phyloP scores from a whole-genome alignment of 1,140 invertebrate species.

The Drosophila melanica region DNA sequence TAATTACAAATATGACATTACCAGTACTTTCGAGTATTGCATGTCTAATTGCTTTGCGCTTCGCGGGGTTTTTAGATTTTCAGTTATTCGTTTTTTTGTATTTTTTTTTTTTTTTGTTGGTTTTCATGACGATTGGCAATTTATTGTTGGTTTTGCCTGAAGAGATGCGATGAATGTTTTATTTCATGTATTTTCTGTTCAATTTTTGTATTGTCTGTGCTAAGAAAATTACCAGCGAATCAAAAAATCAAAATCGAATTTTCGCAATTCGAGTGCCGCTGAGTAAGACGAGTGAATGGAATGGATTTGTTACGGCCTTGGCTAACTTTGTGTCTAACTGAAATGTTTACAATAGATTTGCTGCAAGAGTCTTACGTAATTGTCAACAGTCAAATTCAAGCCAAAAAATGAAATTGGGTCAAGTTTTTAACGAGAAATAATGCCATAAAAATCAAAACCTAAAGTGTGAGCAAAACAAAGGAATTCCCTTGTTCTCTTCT shows the following conservation, averaged over 20 bases:
- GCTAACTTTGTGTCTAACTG: constrained; percentile 36
- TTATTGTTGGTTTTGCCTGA: constrained; percentile 48
- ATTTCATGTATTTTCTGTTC: constrained; percentile 1
- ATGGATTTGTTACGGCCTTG: constrained; percentile 68
- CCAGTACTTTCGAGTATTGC: constrained; percentile 74
- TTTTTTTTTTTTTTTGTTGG: constrained; percentile 29
- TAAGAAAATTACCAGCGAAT: constrained; percentile 42
- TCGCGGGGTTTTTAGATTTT: constrained; percentile 41
- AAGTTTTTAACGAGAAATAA: constrained; percentile 53
- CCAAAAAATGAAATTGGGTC: constrained; percentile 45
- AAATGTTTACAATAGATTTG: constrained; percentile 37
- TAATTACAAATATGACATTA: constrained; percentile 75
- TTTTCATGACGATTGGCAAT: constrained; percentile 63
- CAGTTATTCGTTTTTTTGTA: constrained; percentile 16
- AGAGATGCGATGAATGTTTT: constrained; percentile 43
- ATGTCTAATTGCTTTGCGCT: constrained; percentile 78
- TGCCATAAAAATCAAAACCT: constrained; percentile 28
- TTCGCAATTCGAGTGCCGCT: constrained; percentile 51
- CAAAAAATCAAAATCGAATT: constrained; percentile 51
- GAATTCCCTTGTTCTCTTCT: constrained; percentile 43
- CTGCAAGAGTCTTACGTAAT: constrained; percentile 41
- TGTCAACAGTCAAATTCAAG: constrained; percentile 33
- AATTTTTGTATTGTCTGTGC: constrained; percentile 17
- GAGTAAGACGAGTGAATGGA: constrained; percentile 64
- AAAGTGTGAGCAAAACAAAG: constrained; percentile 40